These are phyloP conservation scores for Amyelois transitella DNA, from an alignment of 1,140 invertebrate species.

Conservation along the genomic window DNA sequence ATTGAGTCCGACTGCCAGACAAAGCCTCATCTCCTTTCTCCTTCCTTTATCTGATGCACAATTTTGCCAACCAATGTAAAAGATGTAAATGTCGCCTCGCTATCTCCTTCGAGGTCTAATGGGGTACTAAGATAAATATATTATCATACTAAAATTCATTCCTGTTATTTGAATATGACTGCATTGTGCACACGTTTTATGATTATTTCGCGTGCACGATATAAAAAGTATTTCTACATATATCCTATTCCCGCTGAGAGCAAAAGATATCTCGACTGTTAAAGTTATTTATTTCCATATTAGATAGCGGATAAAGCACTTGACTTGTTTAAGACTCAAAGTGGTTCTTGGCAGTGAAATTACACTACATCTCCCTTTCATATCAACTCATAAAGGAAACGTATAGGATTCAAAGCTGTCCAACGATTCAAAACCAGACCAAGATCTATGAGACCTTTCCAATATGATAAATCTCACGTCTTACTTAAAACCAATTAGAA, in stretches of 20 bases:
- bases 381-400: constrained; percentile 10
- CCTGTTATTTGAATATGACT: not conserved
- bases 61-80: no score
- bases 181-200: not conserved
- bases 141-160: not conserved
- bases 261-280: not conserved
- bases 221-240: not conserved
- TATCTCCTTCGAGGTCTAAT: no score
- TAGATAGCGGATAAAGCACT: not conserved
- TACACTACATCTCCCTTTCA: constrained; percentile 5
- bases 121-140: no score
- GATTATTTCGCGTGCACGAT: not conserved
- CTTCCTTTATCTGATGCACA: no score
- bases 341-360: not conserved
- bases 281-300: not conserved
- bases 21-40: no score
- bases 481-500: constrained; percentile 53
- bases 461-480: not conserved
- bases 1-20: no score
- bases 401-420: constrained; percentile 5
- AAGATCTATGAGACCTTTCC: not conserved
- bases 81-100: no score
- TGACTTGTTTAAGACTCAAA: not conserved
- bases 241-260: not conserved
- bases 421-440: not conserved